A percentile compares a stretch with the other conserved stretches of the same genome.
Conservation (phyloP, 2,113 vertebrate genomes). For the Poeciliopsis prolifica region DNA sequence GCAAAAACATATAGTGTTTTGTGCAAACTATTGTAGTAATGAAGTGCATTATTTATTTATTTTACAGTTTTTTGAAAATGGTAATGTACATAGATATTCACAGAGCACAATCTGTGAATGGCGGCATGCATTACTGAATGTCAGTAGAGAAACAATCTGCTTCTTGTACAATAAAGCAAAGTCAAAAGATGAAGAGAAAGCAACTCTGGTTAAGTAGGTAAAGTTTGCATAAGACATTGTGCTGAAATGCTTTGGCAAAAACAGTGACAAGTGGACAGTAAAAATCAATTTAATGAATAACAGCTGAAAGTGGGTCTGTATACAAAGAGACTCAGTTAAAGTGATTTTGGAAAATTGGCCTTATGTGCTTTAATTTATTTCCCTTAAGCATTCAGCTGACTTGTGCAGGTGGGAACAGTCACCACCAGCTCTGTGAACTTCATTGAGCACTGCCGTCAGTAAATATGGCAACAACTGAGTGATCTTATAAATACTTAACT, state of each 20-base stretch:
- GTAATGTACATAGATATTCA: background rate
- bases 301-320: conserved; percentile 5
- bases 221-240: background rate
- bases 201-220: background rate
- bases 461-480: conserved; percentile 46
- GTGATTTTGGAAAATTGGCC: conserved; percentile 35
- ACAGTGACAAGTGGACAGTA: background rate
- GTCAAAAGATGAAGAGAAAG: background rate
- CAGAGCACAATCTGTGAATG: background rate
- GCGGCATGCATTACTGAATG: background rate
- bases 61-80: background rate
- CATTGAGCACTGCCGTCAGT: conserved; percentile 15
- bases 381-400: conserved; percentile 29
- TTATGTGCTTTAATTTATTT: conserved; percentile 19
- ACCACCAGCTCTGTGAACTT: conserved; percentile 30
- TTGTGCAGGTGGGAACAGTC: conserved; percentile 25
- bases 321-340: conserved; percentile 31
- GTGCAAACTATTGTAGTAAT: background rate
- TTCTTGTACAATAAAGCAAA: background rate
- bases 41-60: background rate
- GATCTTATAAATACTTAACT: conserved; percentile 66
- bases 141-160: background rate
- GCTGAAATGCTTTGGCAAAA: background rate
- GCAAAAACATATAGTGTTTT: background rate
- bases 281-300: background rate